A percentile compares a stretch with the other conserved stretches of the same genome.
These are phyloP conservation scores for Hippoglossus stenolepis DNA, from an alignment of 2,113 vertebrate species.

Conservation along the genomic window DNA sequence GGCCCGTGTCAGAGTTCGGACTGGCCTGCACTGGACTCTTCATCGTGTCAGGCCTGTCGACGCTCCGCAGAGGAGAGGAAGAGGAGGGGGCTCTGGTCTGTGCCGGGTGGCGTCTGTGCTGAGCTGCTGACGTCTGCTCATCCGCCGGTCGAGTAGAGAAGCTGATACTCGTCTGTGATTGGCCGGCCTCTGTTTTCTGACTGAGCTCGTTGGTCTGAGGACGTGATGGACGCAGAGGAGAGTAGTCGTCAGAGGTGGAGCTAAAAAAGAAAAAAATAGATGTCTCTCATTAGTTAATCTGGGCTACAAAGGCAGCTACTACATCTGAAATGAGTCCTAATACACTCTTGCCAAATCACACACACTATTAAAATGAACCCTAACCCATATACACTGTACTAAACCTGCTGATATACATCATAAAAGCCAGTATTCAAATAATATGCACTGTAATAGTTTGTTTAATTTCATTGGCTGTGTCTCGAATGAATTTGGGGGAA, in stretches of 20 bases:
- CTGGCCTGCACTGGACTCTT: background rate
- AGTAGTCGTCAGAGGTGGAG: conserved; percentile 36
- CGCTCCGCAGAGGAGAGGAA: background rate
- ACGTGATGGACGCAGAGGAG: conserved; percentile 15
- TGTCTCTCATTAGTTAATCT: no score
- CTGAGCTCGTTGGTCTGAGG: background rate
- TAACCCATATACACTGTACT: no score
- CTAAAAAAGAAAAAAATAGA: conserved; percentile 20
- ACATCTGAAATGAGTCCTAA: no score
- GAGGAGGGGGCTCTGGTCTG: background rate
- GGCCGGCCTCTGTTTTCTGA: conserved; percentile 9
- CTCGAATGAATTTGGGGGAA: background rate
- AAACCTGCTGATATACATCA: no score
- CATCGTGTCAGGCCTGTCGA: background rate
- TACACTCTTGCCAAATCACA: no score
- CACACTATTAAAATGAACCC: no score
- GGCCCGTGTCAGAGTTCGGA: background rate
- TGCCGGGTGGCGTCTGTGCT: background rate
- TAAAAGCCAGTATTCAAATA: no score
- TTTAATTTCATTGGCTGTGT: background rate
- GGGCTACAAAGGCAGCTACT: no score
- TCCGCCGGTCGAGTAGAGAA: background rate
- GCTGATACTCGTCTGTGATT: conserved; percentile 6
- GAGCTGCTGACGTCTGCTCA: background rate
- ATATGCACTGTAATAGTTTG: no score